Conservation (phyloP, 2,888 invertebrate species). For the Aphidius colemani region DNA sequence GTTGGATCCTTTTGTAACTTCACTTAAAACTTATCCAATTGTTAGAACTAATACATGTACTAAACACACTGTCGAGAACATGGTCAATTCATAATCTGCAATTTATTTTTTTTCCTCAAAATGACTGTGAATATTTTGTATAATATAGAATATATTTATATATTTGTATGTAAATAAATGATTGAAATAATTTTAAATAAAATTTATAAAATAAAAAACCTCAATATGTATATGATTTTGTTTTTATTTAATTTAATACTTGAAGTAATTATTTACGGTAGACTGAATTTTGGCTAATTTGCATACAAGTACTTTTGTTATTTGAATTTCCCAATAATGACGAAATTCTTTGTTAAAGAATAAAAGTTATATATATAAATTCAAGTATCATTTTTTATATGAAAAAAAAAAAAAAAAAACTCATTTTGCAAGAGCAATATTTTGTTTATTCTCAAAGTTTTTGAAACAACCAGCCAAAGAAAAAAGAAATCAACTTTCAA, state of each 20-base stretch:
- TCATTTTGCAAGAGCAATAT: too few species aligned
- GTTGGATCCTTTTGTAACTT: slow-evolving; percentile 36
- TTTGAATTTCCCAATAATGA: too few species aligned
- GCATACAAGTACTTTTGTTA: too few species aligned
- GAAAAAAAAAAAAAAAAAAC: slow-evolving; percentile 5
- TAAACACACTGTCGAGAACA: slow-evolving; percentile 55
- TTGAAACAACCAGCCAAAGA: too few species aligned
- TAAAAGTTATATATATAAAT: slow-evolving; percentile 4
- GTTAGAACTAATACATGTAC: slow-evolving; percentile 48
- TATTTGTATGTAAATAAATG: not conserved
- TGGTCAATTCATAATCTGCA: slow-evolving; percentile 52
- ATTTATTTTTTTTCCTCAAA: not conserved
- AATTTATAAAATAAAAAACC: not conserved
- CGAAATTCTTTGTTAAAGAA: too few species aligned
- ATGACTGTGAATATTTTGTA: slow-evolving; percentile 20
- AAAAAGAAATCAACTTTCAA: too few species aligned
- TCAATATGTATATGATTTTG: too few species aligned
- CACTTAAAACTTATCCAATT: slow-evolving; percentile 39
- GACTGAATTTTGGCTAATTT: too few species aligned
- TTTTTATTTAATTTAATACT: too few species aligned
- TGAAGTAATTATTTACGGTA: too few species aligned
- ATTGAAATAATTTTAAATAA: slow-evolving; percentile 7
- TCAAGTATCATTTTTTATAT: not conserved
- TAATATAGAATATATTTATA: too few species aligned
- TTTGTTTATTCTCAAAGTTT: too few species aligned